Evolutionary conservation across 2,797 vertebrate genomes (phyloP).

Genomic region (Pipistrellus kuhlii): DNA sequence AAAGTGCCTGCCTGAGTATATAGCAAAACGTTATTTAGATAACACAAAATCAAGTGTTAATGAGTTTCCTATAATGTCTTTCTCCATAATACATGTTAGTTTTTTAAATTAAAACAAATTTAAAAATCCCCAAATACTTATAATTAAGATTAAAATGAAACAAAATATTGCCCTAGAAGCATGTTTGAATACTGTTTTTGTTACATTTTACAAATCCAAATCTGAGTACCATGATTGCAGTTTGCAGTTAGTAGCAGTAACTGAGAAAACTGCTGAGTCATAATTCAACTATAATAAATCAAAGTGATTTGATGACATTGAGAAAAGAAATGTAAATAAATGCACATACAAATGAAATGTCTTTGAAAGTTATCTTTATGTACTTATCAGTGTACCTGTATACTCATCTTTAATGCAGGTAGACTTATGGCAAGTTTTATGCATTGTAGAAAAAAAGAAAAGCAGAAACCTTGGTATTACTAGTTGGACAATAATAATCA

Average conservation of each 20-base stretch:
- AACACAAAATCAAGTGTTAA: background rate
- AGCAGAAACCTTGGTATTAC: background rate
- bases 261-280: background rate
- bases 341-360: background rate
- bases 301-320: background rate
- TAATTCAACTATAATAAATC: background rate
- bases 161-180: background rate
- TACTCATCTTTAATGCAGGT: background rate
- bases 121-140: background rate
- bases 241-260: background rate
- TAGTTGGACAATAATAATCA: background rate
- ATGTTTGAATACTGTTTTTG: background rate
- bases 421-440: background rate
- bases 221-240: background rate
- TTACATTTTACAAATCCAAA: slow-evolving; percentile 20
- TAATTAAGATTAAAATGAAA: background rate
- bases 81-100: background rate
- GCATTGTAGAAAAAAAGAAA: background rate
- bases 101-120: background rate
- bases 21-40: background rate
- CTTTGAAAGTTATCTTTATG: background rate
- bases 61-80: background rate
- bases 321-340: background rate
- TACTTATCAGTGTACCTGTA: background rate
- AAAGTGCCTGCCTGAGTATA: background rate